A percentile compares a stretch with the other conserved stretches of the same genome.
Evolutionary conservation across 2,888 invertebrate species (phyloP).

Genomic region (Drosophila meridiana): DNA sequence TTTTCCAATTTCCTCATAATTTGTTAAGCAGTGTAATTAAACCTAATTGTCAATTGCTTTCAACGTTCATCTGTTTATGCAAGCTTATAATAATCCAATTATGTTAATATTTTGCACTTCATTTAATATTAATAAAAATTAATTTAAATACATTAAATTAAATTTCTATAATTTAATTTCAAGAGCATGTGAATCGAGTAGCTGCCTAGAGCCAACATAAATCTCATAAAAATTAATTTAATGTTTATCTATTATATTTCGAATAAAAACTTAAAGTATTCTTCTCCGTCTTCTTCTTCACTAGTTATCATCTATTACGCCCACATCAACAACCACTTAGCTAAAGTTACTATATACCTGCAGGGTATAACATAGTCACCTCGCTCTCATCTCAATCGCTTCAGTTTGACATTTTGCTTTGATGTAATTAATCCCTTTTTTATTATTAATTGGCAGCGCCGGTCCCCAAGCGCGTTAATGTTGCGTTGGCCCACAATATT

Average conservation of each 20-base stretch:
- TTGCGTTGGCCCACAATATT: not conserved
- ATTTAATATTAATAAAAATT: conserved; percentile 7
- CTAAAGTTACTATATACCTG: not conserved
- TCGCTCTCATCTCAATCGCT: not conserved
- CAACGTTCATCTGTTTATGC: not conserved
- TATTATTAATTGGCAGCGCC: conserved; percentile 25
- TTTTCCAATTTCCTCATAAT: not conserved
- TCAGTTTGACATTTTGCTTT: conserved; percentile 6
- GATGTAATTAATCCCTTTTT: conserved; percentile 18
- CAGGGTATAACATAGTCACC: not conserved
- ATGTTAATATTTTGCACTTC: not conserved
- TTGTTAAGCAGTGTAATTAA: not conserved
- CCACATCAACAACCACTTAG: not conserved
- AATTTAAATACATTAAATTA: not conserved
- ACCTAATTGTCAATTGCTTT: not conserved
- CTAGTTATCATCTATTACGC: not conserved
- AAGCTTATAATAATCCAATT: conserved; percentile 23
- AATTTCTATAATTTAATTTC: not conserved
- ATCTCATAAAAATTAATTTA: too few relatives aligned
- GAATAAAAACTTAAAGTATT: not conserved
- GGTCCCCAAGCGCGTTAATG: not conserved
- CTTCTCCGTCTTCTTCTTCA: not conserved
- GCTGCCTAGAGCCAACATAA: too few relatives aligned
- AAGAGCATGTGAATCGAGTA: too few relatives aligned
- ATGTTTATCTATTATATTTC: too few relatives aligned